These are phyloP conservation scores for Tigriopus japonicus DNA, from an alignment of 1,140 invertebrate species.

Conservation along the genomic window DNA sequence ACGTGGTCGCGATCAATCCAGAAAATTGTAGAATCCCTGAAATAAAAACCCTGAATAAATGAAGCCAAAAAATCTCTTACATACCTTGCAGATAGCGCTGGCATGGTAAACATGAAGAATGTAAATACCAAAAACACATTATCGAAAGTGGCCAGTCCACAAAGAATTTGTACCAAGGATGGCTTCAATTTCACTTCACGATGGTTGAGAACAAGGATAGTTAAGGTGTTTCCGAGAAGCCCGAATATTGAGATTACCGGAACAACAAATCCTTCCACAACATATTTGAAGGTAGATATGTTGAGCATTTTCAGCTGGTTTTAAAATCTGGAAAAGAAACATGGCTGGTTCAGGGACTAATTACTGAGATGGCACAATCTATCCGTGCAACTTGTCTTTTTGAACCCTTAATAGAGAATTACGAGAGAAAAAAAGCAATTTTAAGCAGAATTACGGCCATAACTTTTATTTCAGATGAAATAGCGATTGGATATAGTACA, in stretches of 20 bases:
- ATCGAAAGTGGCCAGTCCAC: slow-evolving; percentile 8
- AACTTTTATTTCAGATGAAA: no score
- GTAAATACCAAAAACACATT: slow-evolving; percentile 1
- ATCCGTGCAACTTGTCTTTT: no score
- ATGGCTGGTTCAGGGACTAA: no score
- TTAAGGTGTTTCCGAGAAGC: not conserved
- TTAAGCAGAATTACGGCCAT: no score
- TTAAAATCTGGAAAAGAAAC: no score
- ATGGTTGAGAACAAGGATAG: slow-evolving; percentile 6
- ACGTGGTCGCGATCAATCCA: no score
- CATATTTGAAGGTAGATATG: not conserved
- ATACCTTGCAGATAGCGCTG: not conserved
- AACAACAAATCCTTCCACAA: slow-evolving; percentile 4
- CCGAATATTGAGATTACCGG: not conserved
- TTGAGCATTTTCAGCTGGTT: not conserved
- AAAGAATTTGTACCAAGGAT: slow-evolving; percentile 1
- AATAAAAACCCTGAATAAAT: no score
- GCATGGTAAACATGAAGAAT: slow-evolving; percentile 9
- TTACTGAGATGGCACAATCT: no score
- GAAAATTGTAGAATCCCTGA: no score
- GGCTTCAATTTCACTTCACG: slow-evolving; percentile 8
- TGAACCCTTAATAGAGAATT: no score
- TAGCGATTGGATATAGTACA: no score
- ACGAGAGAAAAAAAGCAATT: no score
- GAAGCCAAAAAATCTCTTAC: not conserved